These are phyloP conservation scores for Berghia stephanieae DNA, from an alignment of 1,140 invertebrate species.

Conservation along the genomic window DNA sequence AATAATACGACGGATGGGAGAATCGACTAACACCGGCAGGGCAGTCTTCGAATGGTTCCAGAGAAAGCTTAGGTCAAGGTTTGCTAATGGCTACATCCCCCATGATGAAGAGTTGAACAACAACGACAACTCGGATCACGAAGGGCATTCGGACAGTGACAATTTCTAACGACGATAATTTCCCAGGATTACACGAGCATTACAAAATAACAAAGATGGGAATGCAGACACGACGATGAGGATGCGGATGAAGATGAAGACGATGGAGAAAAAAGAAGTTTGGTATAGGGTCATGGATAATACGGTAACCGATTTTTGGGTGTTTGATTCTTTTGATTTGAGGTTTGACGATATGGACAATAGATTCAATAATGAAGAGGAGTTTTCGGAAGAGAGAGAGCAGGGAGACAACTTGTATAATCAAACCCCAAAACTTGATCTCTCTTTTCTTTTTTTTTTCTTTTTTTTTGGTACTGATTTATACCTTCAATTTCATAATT, in stretches of 20 bases:
- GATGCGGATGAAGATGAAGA: constrained; percentile 48
- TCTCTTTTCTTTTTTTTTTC: background rate
- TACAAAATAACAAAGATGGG: constrained; percentile 51
- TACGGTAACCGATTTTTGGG: constrained; percentile 32
- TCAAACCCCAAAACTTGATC: background rate
- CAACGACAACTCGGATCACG: constrained; percentile 37
- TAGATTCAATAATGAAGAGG: constrained; percentile 30
- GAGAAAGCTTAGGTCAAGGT: constrained; percentile 26
- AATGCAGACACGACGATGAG: constrained; percentile 52
- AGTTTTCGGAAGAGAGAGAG: background rate
- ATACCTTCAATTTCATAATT: background rate
- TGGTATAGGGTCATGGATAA: constrained; percentile 39
- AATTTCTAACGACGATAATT: constrained; percentile 62
- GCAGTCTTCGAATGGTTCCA: constrained; percentile 21
- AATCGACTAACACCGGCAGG: background rate
- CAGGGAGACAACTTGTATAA: background rate
- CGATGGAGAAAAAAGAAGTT: constrained; percentile 49
- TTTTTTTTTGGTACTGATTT: background rate
- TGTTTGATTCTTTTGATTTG: background rate
- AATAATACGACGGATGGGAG: background rate
- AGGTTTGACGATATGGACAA: constrained; percentile 15
- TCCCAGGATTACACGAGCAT: constrained; percentile 59
- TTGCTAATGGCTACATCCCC: constrained; percentile 25
- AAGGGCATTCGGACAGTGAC: constrained; percentile 59
- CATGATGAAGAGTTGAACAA: constrained; percentile 37